A percentile compares a stretch with the other conserved stretches of the same genome.
Evolutionary conservation across 2,113 vertebrate species (phyloP).

Genomic region (Chascanopsetta lugubris): DNA sequence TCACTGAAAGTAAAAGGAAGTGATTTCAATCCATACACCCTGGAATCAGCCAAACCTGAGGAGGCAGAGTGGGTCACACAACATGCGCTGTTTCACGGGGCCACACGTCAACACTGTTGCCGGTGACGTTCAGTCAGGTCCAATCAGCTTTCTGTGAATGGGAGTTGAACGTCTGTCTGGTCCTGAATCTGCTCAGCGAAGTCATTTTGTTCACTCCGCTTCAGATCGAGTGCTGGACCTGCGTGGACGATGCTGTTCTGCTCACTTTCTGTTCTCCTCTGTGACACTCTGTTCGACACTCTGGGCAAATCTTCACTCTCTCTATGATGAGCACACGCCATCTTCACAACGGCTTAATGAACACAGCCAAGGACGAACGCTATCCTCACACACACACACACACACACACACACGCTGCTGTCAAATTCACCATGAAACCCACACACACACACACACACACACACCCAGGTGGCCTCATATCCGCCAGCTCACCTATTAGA

Average conservation of each 20-base stretch:
- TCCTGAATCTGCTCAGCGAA: too few species aligned
- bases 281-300: slow-evolving; percentile 19
- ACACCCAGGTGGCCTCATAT: slow-evolving; percentile 61
- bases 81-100: too few species aligned
- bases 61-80: too few species aligned
- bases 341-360: slow-evolving; percentile 47
- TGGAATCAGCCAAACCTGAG: too few species aligned
- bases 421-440: slow-evolving; percentile 37
- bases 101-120: too few species aligned
- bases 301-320: slow-evolving; percentile 27
- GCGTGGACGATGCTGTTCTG: neutral
- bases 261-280: slow-evolving; percentile 1
- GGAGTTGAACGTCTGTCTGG: too few species aligned
- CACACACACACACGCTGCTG: slow-evolving; percentile 27
- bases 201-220: too few species aligned
- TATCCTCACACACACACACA: slow-evolving; percentile 20
- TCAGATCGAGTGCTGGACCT: too few species aligned
- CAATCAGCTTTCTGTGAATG: too few species aligned
- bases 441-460: slow-evolving; percentile 30
- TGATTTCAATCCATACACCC: too few species aligned
- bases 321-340: slow-evolving; percentile 48
- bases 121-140: too few species aligned
- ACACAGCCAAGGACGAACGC: slow-evolving; percentile 26
- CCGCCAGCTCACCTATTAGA: slow-evolving; percentile 63
- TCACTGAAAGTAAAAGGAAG: too few species aligned